phyloP scores from a whole-genome alignment of 2,113 vertebrate species.

The Microtus pennsylvanicus region DNA sequence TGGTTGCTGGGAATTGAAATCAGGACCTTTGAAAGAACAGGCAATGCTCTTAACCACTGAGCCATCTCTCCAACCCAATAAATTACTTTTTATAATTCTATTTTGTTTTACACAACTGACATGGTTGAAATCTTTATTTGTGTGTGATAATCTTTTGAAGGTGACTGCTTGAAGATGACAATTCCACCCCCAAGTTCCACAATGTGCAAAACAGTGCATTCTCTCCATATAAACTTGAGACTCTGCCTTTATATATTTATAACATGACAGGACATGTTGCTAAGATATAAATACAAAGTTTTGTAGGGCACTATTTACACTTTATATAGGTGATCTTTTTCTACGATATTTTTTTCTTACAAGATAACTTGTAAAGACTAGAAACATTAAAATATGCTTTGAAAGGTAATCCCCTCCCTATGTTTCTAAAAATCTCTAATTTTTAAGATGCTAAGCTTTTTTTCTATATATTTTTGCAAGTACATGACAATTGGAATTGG shows the following conservation, averaged over 20 bases:
- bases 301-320: not conserved
- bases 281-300: conserved; percentile 12
- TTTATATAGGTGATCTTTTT: conserved; percentile 12
- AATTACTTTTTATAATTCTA: not conserved
- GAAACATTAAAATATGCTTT: not conserved
- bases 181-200: not conserved
- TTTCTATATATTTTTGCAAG: not conserved
- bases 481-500: not conserved
- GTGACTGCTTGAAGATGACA: not conserved
- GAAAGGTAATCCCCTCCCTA: not conserved
- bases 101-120: not conserved
- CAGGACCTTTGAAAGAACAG: no score
- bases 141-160: not conserved
- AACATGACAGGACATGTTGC: conserved; percentile 9
- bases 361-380: not conserved
- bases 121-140: not conserved
- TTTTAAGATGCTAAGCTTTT: not conserved
- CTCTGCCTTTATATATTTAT: not conserved
- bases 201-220: not conserved
- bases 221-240: not conserved
- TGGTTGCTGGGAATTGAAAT: no score
- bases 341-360: not conserved
- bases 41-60: no score
- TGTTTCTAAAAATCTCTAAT: not conserved
- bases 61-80: no score